Evolutionary conservation across 2,113 vertebrate species (phyloP), one percentile per base, ranked within the genome.

Genomic region (Odontophorus gujanensis): DNA sequence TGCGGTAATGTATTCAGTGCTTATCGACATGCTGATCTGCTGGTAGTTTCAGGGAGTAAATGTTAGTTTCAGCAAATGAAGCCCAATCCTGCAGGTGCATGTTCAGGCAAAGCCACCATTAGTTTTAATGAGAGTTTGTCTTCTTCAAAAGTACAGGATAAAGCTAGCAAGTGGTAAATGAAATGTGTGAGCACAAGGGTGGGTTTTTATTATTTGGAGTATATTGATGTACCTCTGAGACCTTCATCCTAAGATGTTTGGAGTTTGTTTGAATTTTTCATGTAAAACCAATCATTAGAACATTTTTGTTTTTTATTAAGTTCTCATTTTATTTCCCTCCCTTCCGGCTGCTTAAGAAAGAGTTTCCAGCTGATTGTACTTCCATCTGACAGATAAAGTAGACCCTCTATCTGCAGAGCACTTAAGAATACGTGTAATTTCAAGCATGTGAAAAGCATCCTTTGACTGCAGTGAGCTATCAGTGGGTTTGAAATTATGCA

Each of bases 21-120:
- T 95, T 96, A 95, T 97, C 96, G 90, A 85, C 92, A 69, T 71
- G 92, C 91, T 96, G 92, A 96, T 97, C 95, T 93, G 28, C 78
- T 86, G 62, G 90, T 88, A 89, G 91, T 96, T 96, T 97, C 96
- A 95, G 92, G 92, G 87, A 90, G 82, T 89, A 94, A 92, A 94
- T 96, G 95, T 86, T 91, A 90, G 85, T 94, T 96, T 95, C 95
- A 96, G 84, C 88, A 94, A 78, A 15, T 91, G 96, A 95, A 97
- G 95, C 61, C 85, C 7, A 30, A 89, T 95, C 91, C 92, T 90
- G 79, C 95, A 96, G 93, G 95, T 95, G 94, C 94, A 76, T 96
- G 95, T 95, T 96, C 94, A 96, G 94, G 95, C 89, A 97, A 74
- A 95, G 76, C 89, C 88, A 28, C 92, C 66, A 95, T 94, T 94